Base-by-base conservation (phyloP, 2,797 vertebrate species). In the Muscicapa comitata region DNA sequence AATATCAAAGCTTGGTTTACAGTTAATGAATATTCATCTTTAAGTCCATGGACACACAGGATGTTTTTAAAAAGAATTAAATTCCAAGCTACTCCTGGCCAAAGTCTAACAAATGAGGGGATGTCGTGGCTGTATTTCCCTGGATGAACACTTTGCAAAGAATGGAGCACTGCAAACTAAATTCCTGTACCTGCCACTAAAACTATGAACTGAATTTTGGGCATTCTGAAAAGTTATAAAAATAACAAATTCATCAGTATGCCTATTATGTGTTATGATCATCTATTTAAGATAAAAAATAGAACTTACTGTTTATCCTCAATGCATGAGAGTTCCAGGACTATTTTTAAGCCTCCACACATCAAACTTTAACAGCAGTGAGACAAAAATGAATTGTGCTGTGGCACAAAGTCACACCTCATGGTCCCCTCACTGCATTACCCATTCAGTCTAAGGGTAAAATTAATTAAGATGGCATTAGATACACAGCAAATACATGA, bases 381-480 rank as follows among this genome's bases (percentile, higher is more conserved):
- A 71, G 42, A 43, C 33, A 67, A 38, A 23, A 86, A 57, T 7
- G 40, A 73, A 67, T 51, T 29, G n/a, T 48, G 54, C 45, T 59
- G 33, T 26, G 63, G 45, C 66, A 58, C 47, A 17, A 86, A 51
- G 28, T 73, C 54, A 83, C 24, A 47, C 20, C 29, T 86, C 77
- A 16, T 0, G 4, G 29, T 31, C 48, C 38, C n/a, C 51, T 21
- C 29, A 9, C 38, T 37, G 14, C 10, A 57, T 47, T 40, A 29
- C 37, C 16, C 17, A 7, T n/a, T 63, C 38, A 67, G 47, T 38
- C 17, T 7, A 31, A 50, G 37, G 45, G n/a, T 14, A 31, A 54
- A 84, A 88, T 45, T 67, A 59, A 37, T 74, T 71, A 61, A 51
- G 75, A 47, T 14, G 54, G 42, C 50, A 68, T 74, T 33, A 92